Evolutionary conservation across 1,140 invertebrate species (phyloP).

Genomic region (Trissolcus basalis): DNA sequence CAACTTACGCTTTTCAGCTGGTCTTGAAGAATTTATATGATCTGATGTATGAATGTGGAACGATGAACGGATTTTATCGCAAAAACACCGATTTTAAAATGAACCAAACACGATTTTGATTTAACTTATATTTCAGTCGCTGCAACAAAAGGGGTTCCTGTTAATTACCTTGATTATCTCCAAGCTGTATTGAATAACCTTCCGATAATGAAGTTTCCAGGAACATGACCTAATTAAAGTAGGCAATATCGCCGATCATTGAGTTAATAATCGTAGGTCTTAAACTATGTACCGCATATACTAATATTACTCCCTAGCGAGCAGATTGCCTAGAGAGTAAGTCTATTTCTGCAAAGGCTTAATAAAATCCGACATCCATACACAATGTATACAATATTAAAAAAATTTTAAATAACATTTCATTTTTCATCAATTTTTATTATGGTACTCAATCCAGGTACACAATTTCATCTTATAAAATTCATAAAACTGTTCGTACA

Average conservation of each 20-base stretch:
- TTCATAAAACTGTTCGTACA: too few species aligned
- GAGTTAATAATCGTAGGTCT: constrained; percentile 37
- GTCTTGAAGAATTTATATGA: too few species aligned
- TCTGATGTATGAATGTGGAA: too few species aligned
- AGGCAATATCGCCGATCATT: constrained; percentile 45
- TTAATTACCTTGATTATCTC: constrained; percentile 50
- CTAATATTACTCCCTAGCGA: constrained; percentile 9
- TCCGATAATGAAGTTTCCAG: constrained; percentile 41
- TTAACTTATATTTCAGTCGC: constrained; percentile 12
- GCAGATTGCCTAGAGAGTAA: background rate
- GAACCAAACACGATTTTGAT: constrained; percentile 7
- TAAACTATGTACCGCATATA: constrained; percentile 35
- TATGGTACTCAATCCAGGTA: too few species aligned
- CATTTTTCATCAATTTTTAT: too few species aligned
- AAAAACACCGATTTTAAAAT: too few species aligned
- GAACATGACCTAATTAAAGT: constrained; percentile 54
- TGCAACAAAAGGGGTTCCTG: constrained; percentile 6
- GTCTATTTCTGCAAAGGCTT: constrained; percentile 5
- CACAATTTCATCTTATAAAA: too few species aligned
- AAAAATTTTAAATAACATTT: too few species aligned
- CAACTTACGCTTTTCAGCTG: too few species aligned
- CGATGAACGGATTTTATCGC: too few species aligned
- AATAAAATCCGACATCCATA: background rate
- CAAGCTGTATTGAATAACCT: constrained; percentile 44
- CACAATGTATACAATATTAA: too few species aligned